These are phyloP conservation scores for Coracopsis vasa DNA, from an alignment of 2,113 vertebrate species.

Conservation along the genomic window DNA sequence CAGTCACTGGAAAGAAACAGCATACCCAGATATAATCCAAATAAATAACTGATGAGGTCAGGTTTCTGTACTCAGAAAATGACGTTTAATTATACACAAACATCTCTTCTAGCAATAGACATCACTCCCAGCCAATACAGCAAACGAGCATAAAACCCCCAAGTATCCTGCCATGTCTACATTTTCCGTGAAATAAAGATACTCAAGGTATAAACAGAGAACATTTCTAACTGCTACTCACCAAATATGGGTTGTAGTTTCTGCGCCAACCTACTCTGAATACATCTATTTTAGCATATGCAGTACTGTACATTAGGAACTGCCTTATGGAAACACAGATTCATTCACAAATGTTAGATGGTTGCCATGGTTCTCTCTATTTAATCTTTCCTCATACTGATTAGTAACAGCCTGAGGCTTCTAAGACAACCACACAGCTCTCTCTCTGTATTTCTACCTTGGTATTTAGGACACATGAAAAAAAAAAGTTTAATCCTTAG, in stretches of 20 bases:
- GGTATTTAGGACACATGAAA: neutral
- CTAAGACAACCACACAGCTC: neutral
- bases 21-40: neutral
- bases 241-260: constrained; percentile 29
- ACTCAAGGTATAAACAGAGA: constrained; percentile 38
- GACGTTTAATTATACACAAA: constrained; percentile 32
- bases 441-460: neutral
- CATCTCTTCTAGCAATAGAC: neutral
- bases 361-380: constrained; percentile 33
- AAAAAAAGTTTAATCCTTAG: neutral
- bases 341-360: constrained; percentile 61
- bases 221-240: constrained; percentile 15
- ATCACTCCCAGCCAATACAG: neutral
- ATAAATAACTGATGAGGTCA: constrained; percentile 32
- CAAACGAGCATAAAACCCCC: neutral
- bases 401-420: constrained; percentile 11
- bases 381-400: neutral
- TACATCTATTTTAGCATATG: constrained; percentile 20
- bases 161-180: neutral
- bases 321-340: constrained; percentile 33
- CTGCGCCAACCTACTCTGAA: neutral
- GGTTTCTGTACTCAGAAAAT: neutral
- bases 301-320: neutral
- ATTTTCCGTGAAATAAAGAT: constrained; percentile 45
- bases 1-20: neutral